A percentile compares a stretch with the other conserved stretches of the same genome.
These are phyloP conservation scores for Cherax destructor DNA, from an alignment of 1,140 invertebrate species.

Conservation along the genomic window DNA sequence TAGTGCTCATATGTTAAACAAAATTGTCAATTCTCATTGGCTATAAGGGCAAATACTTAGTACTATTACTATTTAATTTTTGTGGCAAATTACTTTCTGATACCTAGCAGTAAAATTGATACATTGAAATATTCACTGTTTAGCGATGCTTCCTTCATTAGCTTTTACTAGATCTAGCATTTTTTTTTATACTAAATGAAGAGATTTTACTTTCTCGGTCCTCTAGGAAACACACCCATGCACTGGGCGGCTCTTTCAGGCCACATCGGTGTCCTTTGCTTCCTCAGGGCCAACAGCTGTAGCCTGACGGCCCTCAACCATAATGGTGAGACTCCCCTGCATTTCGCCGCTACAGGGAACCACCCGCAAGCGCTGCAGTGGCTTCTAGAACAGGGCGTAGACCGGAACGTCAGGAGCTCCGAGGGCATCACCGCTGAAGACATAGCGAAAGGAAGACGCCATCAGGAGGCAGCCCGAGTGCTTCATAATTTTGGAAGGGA, in stretches of 20 bases:
- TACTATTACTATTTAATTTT: too few species aligned
- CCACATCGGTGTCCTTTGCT: neutral
- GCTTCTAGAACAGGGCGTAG: neutral
- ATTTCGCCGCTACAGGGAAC: neutral
- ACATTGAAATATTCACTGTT: too few species aligned
- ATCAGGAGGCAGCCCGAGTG: neutral
- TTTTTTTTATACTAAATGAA: too few species aligned
- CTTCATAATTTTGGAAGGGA: neutral
- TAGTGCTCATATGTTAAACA: too few species aligned
- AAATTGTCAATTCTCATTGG: too few species aligned
- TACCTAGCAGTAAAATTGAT: too few species aligned
- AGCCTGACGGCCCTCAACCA: neutral
- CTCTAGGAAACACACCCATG: neutral
- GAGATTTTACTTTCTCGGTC: too few species aligned
- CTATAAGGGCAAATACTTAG: too few species aligned
- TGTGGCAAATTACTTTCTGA: too few species aligned
- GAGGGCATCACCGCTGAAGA: neutral
- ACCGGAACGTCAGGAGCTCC: neutral
- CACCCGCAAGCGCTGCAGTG: neutral
- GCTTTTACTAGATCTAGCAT: too few species aligned
- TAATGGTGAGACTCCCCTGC: neutral
- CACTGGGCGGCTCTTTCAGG: neutral
- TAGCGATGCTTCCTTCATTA: too few species aligned
- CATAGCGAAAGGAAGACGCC: neutral
- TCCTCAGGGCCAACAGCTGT: neutral